These are phyloP conservation scores for Brachypalpus laphriformis DNA, from an alignment of 2,888 invertebrate genomes.

Conservation along the genomic window DNA sequence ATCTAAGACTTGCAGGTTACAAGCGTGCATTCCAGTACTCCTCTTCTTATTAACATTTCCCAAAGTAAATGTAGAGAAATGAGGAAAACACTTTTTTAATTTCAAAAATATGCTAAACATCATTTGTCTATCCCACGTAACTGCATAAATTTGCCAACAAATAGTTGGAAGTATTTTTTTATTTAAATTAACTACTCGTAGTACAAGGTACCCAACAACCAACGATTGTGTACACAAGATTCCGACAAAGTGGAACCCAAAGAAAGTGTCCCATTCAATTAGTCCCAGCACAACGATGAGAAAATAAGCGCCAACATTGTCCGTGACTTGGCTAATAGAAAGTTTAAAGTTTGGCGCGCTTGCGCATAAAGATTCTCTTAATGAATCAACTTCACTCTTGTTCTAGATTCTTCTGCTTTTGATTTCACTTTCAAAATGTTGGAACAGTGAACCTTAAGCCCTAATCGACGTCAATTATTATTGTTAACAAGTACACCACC, in stretches of 20 bases:
- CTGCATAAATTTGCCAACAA: slow-evolving; percentile 17
- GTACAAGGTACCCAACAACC: not conserved
- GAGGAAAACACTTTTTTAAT: slow-evolving; percentile 6
- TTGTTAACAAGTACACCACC: slow-evolving; percentile 7
- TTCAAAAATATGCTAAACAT: not conserved
- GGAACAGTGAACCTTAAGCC: not conserved
- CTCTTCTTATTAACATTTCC: not conserved
- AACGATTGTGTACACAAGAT: slow-evolving; percentile 1
- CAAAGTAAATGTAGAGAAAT: not conserved
- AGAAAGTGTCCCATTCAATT: slow-evolving; percentile 47
- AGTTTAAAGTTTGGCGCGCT: slow-evolving; percentile 40
- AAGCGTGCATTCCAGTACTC: not conserved
- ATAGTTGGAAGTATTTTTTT: slow-evolving; percentile 2
- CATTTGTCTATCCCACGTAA: slow-evolving; percentile 15
- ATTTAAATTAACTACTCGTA: slow-evolving; percentile 18
- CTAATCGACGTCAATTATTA: slow-evolving; percentile 34
- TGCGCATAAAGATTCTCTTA: slow-evolving; percentile 23
- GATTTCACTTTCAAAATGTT: slow-evolving; percentile 21
- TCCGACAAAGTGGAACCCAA: slow-evolving; percentile 8
- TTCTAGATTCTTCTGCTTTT: slow-evolving; percentile 24
- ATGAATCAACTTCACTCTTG: slow-evolving; percentile 5
- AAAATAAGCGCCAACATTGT: slow-evolving; percentile 2
- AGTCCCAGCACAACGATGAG: not conserved
- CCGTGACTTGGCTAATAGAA: slow-evolving; percentile 18
- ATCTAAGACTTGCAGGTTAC: no score